Base-by-base conservation (phyloP, 1,140 invertebrate species). In the Drosophila teissieri region DNA sequence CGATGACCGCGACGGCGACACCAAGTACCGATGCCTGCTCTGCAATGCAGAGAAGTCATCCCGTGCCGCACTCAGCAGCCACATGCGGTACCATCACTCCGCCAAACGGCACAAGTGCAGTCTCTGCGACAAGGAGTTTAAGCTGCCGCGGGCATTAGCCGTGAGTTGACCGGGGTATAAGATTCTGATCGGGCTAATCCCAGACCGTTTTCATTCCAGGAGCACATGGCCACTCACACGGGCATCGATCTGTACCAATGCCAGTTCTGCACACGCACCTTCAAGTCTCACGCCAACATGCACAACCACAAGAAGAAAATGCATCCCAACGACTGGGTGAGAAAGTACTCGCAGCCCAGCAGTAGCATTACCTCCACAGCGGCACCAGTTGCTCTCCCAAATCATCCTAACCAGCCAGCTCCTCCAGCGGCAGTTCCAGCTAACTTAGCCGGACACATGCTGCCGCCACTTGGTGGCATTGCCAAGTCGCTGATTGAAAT, bases 291-390 rank as follows among this genome's bases (percentile, higher is more conserved):
- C 19, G 88, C 91, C 11, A 92, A 92, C 51, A 91, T 92, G 90
- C 85, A 91, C 48, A 84, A 91, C 15, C 91, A 92, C 75, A 88
- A 90, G 39, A 91, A 91, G 65, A 91, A 91, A 54, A 80, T 89
- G 65, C 91, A 92, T 73, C 82, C 88, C 0, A 79, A 79, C n/a
- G 91, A 92, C 15, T 92, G 81, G 78, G 84, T 90, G 42, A 61
- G 81, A 2, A 89, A 90, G 37, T 89, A 89, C 7, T 70, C 84
- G 2, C 80, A 90, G 52, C 84, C 84, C 14, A 88, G 58, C 34
- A 77, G 42, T 34, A 57, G 37, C 15, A 37, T 42, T 8, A 49
- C 24, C 10, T 27, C 34, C n/a, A 12, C 57, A 34, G 17, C 27
- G 12, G 42, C 37, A 14, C n/a, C n/a, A 17, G 17, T 34, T 17